Conservation (phyloP, 2,888 invertebrate species). For the Calliphora vomitoria region DNA sequence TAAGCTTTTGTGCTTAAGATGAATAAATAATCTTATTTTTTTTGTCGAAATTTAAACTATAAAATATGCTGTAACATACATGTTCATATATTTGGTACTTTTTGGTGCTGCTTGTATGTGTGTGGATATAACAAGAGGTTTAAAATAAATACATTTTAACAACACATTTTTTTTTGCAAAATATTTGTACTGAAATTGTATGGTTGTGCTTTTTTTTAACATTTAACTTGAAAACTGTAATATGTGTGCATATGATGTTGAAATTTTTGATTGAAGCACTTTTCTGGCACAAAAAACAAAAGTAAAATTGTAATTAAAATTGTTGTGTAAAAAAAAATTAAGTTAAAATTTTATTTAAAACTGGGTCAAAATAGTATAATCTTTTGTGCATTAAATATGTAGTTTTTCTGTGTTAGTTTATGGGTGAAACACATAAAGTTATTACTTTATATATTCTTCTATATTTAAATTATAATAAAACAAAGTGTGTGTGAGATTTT, state of each 20-base stretch:
- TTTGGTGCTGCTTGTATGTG: neutral
- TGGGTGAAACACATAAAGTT: too few species aligned
- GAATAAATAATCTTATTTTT: conserved; percentile 17
- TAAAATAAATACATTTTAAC: neutral
- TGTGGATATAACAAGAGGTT: neutral
- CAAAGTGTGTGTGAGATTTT: too few species aligned
- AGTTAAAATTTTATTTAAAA: neutral
- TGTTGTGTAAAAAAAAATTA: too few species aligned
- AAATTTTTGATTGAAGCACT: neutral
- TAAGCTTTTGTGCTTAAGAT: conserved; percentile 50
- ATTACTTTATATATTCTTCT: too few species aligned
- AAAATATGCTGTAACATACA: neutral
- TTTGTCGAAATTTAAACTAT: neutral
- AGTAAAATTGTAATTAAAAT: neutral
- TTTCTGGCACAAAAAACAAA: neutral
- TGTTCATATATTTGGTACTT: neutral
- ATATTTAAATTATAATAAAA: too few species aligned
- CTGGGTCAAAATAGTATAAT: neutral
- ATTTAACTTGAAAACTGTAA: conserved; percentile 6
- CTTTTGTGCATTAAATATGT: too few species aligned
- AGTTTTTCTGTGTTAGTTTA: too few species aligned
- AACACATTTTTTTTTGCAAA: neutral
- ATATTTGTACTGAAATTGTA: neutral
- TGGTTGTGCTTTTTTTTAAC: neutral
- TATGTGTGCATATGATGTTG: neutral